Base-by-base conservation (phyloP, 2,797 vertebrate genomes). In the Gouania willdenowi region DNA sequence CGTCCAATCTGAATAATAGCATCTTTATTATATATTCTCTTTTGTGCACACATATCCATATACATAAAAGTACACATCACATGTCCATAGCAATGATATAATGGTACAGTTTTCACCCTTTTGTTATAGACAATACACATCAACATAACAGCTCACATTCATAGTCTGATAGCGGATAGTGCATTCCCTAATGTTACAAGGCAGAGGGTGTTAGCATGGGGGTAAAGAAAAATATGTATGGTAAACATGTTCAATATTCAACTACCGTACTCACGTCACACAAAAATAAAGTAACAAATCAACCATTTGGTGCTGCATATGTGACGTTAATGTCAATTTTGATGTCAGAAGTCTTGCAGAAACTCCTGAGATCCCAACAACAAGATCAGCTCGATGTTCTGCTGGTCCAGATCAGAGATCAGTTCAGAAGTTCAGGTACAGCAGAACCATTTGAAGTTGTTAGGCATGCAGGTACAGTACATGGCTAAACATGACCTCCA, bases 51-150 rank as follows among this genome's bases (percentile, higher is more conserved):
- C 68, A 61, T 73, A 77, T 77, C 76, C 71, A 82, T 75, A 66
- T 75, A 63, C 72, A 87, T 79, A 84, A 67, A 84, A 79, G 85
- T 77, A 58, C 79, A 81, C 60, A 83, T 48, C 72, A 73, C 47
- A 72, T 66, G 66, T 69, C 59, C 43, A 72, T 60, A 77, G 64
- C 41, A 71, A 41, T 63, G 55, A 61, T 26, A 31, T 60, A 5
- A 70, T 38, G 51, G 15, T 55, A 25, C 50, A 47, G 35, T 51
- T 45, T 60, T 40, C 34, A 41, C 41, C 49, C 20, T 47, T 16
- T 52, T 37, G 29, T 41, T 15, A n/a, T 38, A 31, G 34, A 24
- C 40, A 45, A 46, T 17, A 41, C 14, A 23, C 14, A 5, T 63
- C 36, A 41, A 33, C 52, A 27, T 46, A 21, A 33, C 67, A 47